These are phyloP conservation scores for Falco berigora DNA, from an alignment of 2,797 vertebrate genomes.

Conservation along the genomic window DNA sequence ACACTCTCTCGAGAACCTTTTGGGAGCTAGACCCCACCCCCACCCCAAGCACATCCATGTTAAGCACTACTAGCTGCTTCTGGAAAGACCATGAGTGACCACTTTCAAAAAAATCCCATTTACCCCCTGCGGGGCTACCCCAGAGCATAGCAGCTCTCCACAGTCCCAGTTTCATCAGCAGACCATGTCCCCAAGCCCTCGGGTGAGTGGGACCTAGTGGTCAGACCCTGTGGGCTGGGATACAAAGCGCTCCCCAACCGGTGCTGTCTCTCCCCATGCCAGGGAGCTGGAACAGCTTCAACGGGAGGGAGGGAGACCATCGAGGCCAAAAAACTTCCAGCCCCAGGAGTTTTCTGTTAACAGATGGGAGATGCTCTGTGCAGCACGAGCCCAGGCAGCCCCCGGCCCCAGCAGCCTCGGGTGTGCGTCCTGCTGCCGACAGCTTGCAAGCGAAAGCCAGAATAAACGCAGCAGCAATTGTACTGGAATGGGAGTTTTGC, in stretches of 20 bases:
- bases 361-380: not conserved
- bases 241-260: not conserved
- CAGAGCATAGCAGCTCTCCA: not conserved
- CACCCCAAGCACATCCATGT: fast-evolving
- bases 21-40: not conserved
- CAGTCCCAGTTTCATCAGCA: not conserved
- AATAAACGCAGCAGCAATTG: not conserved
- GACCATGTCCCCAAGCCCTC: not conserved
- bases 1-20: not conserved
- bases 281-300: not conserved
- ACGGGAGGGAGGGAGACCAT: fast-evolving
- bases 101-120: not conserved
- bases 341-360: not conserved
- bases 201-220: not conserved
- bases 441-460: not conserved
- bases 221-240: fast-evolving
- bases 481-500: not conserved
- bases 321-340: not conserved
- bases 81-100: not conserved
- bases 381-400: fast-evolving
- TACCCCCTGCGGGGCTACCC: not conserved
- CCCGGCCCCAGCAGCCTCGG: fast-evolving
- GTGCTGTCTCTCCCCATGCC: fast-evolving
- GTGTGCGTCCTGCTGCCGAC: fast-evolving
- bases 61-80: not conserved